These are phyloP conservation scores for Agelaius phoeniceus DNA, from an alignment of 2,113 vertebrate species.

Conservation along the genomic window DNA sequence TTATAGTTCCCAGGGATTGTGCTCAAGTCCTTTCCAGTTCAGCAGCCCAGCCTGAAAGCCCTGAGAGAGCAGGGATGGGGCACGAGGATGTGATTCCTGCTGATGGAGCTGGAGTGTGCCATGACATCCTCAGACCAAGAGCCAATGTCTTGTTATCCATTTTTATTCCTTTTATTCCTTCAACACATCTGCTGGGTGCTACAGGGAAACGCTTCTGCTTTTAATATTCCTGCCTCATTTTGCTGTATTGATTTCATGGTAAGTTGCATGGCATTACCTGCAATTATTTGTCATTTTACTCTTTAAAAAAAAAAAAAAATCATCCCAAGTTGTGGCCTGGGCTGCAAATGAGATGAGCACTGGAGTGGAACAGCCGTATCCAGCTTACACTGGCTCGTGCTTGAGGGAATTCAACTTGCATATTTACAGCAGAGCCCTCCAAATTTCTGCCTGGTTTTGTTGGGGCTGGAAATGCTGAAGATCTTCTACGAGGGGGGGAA, in stretches of 20 bases:
- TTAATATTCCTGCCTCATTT: slow-evolving; percentile 33
- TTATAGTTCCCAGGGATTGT: background rate
- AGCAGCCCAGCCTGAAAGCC: background rate
- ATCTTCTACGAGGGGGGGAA: background rate
- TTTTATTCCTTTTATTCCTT: background rate
- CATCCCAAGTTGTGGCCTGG: background rate
- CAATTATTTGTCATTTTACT: slow-evolving; percentile 61
- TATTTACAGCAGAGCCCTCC: background rate
- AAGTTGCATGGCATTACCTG: slow-evolving; percentile 47
- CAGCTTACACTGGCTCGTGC: background rate
- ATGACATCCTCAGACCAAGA: background rate
- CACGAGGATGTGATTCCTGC: background rate
- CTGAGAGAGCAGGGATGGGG: background rate
- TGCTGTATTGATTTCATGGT: slow-evolving; percentile 26
- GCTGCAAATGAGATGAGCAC: slow-evolving; percentile 14
- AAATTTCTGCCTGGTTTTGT: background rate
- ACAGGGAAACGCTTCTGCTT: background rate
- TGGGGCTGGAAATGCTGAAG: background rate
- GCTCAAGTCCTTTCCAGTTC: background rate
- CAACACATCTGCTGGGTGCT: background rate
- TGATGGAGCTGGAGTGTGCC: background rate
- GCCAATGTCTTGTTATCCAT: background rate
- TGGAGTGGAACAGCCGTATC: background rate
- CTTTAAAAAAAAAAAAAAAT: background rate
- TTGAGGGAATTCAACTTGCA: background rate